A percentile compares a stretch with the other conserved stretches of the same genome.
Evolutionary conservation across 2,113 vertebrate genomes (phyloP).

Genomic region (Cryptomyrus ogoouensis): DNA sequence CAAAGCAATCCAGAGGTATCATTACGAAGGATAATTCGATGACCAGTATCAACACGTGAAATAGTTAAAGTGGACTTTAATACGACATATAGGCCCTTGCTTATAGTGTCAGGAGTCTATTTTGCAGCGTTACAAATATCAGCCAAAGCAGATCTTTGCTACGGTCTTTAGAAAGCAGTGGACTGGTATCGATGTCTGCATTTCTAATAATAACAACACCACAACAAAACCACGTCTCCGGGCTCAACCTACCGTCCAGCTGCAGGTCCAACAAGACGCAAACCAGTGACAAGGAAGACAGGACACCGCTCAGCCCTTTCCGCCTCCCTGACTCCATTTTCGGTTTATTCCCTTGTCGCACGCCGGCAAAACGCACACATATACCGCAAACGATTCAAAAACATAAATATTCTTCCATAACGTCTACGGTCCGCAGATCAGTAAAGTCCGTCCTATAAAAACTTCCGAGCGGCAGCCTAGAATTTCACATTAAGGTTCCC

Average conservation of each 20-base stretch:
- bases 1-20: not conserved
- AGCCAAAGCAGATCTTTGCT: not conserved
- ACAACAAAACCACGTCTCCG: not conserved
- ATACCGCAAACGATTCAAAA: not conserved
- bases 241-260: conserved; percentile 61
- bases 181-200: not conserved
- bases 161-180: not conserved
- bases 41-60: not conserved
- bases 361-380: not conserved
- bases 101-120: not conserved
- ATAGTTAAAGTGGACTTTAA: not conserved
- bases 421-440: not conserved
- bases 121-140: not conserved
- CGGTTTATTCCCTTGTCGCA: not conserved
- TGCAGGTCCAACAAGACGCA: conserved; percentile 72
- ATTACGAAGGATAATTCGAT: not conserved
- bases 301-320: conserved; percentile 55
- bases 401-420: not conserved
- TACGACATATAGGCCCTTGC: not conserved
- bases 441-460: not conserved
- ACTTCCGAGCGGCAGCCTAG: not conserved
- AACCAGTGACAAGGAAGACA: conserved; percentile 66
- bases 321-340: conserved; percentile 55
- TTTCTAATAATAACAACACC: not conserved
- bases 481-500: conserved; percentile 10